Base-by-base conservation (phyloP, 2,797 vertebrate genomes). In the Peromyscus eremicus region DNA sequence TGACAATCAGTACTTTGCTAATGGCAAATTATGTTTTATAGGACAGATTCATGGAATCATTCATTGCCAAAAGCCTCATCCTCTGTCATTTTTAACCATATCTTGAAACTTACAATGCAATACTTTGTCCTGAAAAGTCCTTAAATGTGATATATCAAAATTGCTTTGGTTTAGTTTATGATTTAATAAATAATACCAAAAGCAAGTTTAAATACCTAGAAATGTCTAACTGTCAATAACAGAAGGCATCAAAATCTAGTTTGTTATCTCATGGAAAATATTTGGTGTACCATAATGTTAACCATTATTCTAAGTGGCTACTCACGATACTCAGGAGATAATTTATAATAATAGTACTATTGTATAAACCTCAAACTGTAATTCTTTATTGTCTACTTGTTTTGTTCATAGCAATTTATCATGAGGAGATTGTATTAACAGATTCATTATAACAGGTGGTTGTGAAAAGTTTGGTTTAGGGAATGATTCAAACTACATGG, bases 321-420 rank as follows among this genome's bases (percentile, higher is more conserved):
- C 2, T 1, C 40, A 27, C 12, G 8, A 43, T 73, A 60, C n/a
- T 29, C 37, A 43, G n/a, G 57, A 43, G 27, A 81, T 52, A 79
- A 29, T 9, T 16, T 87, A 25, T 73, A 75, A 13, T 2, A 70
- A 13, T 1, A 40, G 6, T 40, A 64, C 14, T 66, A 37, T 16
- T 49, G 55, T 83, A 64, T 71, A 84, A 96, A 70, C 25, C 13
- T 92, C 32, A 89, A 80, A 95, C 68, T 73, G 5, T 71, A 73
- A 85, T 16, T 82, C 8, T 46, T 5, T 71, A 55, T 82, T 76
- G 17, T 6, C 37, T 77, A 2, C 34, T 92, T 19, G 23, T 83
- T 92, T 95, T 52, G 10, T 49, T 27, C 77, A 95, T 88, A 6
- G 81, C 21, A 84, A 60, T 92, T 62, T 80, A 86, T 9, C 62